phyloP scores from a whole-genome alignment of 2,113 vertebrate species.

The Ginglymostoma cirratum region DNA sequence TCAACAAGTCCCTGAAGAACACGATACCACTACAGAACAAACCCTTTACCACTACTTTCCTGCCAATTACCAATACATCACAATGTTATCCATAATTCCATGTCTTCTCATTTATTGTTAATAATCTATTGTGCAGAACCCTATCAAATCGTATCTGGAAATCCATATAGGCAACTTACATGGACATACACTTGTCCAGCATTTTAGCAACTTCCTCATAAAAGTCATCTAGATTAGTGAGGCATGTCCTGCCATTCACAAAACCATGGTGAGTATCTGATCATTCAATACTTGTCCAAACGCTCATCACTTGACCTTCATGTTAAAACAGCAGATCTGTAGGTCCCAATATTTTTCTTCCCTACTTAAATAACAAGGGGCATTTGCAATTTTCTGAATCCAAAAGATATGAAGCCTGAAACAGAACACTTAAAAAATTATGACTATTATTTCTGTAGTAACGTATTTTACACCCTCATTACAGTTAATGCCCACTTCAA shows the following conservation, averaged over 20 bases:
- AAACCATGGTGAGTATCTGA: neutral
- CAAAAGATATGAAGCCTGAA: neutral
- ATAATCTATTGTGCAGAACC: neutral
- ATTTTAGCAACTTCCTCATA: neutral
- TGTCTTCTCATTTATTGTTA: neutral
- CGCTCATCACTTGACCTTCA: neutral
- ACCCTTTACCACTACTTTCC: neutral
- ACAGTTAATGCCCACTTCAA: neutral
- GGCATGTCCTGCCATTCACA: neutral
- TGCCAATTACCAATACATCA: neutral
- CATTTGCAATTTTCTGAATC: neutral
- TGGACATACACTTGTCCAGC: neutral
- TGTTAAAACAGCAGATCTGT: neutral
- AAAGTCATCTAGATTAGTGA: neutral
- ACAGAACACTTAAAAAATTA: neutral
- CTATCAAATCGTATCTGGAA: neutral
- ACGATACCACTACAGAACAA: neutral
- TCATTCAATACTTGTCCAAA: neutral
- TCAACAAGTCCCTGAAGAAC: neutral
- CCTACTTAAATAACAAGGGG: neutral
- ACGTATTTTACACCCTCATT: neutral
- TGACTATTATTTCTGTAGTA: neutral
- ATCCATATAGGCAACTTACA: neutral
- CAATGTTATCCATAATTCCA: neutral
- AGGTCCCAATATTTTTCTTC: neutral